These are phyloP conservation scores for Coregonus sp. DNA, from an alignment of 2,797 vertebrate genomes.

Conservation along the genomic window DNA sequence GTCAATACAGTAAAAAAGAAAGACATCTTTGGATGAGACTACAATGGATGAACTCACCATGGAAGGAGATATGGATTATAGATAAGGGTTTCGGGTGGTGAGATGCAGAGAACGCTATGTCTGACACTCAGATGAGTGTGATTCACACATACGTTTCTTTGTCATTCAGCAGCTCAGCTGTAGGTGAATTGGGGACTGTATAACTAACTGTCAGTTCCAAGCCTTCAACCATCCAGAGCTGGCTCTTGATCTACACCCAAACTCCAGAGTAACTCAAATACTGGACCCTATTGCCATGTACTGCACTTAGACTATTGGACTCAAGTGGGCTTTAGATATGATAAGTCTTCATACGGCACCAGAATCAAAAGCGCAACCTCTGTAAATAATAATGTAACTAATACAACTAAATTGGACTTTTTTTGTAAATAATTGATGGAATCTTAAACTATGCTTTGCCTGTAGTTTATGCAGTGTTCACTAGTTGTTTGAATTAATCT, in stretches of 20 bases:
- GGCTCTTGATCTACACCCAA: background rate
- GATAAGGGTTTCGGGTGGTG: background rate
- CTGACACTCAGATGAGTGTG: background rate
- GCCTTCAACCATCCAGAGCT: background rate
- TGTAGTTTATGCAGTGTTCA: constrained; percentile 1
- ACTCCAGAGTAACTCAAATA: constrained; percentile 3
- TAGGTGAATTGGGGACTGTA: background rate
- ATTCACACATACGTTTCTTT: background rate
- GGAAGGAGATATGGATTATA: background rate
- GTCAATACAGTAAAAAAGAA: background rate
- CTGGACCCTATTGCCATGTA: background rate
- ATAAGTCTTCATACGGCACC: background rate
- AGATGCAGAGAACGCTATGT: background rate
- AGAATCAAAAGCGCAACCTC: constrained; percentile 3
- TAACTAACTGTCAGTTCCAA: background rate
- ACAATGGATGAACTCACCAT: background rate
- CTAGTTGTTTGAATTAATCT: background rate
- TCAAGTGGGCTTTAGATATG: background rate
- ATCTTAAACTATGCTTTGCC: constrained; percentile 4
- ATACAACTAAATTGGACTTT: constrained; percentile 44
- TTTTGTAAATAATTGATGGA: constrained; percentile 27
- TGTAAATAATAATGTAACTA: constrained; percentile 57
- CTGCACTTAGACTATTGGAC: constrained; percentile 1
- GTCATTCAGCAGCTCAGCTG: background rate
- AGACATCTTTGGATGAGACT: background rate